Percentiles rank a stretch among this genome's conserved stretches.
phyloP scores from a whole-genome alignment of 2,888 invertebrate genomes.

The Ceratothoa steindachneri region DNA sequence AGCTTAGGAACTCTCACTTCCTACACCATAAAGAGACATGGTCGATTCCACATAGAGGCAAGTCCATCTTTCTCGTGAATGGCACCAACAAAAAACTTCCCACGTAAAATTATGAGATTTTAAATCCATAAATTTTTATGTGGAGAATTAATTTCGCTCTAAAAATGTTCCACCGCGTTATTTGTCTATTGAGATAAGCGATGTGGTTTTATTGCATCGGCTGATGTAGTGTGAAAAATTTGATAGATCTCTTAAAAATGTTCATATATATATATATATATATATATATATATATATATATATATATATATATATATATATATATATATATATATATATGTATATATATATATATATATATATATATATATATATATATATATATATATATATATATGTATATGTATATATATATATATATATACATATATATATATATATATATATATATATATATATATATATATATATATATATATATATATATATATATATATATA shows the following conservation, averaged over 20 bases:
- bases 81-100: neutral
- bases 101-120: neutral
- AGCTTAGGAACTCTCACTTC: too few species aligned
- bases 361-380: too few species aligned
- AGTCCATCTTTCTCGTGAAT: too few species aligned
- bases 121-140: neutral
- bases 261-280: neutral
- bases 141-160: neutral
- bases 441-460: too few species aligned
- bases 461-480: too few species aligned
- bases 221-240: neutral
- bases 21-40: too few species aligned
- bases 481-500: too few species aligned
- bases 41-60: too few species aligned
- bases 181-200: neutral
- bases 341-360: too few species aligned
- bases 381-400: too few species aligned
- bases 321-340: neutral
- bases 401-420: too few species aligned
- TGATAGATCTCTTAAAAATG: neutral
- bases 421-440: too few species aligned
- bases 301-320: neutral
- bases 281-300: neutral
- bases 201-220: neutral
- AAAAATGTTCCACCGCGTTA: neutral